These are phyloP conservation scores for Ptyas mucosa DNA, from an alignment of 2,113 vertebrate genomes.

Conservation along the genomic window DNA sequence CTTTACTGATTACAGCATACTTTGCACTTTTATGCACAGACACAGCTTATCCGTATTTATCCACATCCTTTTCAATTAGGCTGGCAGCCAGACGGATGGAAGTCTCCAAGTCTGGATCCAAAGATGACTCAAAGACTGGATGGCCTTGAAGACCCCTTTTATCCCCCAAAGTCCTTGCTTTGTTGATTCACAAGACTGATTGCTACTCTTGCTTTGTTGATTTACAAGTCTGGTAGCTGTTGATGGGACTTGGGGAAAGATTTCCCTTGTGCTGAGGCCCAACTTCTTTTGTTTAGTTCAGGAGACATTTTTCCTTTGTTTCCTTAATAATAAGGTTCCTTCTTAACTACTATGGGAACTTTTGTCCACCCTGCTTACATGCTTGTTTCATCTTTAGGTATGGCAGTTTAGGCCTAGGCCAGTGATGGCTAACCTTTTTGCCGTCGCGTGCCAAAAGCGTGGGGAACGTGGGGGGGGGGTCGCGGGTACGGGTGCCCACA, in stretches of 20 bases:
- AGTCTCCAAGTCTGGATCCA: neutral
- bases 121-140: neutral
- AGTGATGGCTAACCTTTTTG: too few relatives aligned
- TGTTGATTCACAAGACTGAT: neutral
- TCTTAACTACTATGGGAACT: neutral
- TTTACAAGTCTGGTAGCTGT: neutral
- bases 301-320: neutral
- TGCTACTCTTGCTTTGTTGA: neutral
- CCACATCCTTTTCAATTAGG: neutral
- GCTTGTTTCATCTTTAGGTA: neutral
- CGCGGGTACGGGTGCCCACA: too few relatives aligned
- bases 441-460: too few relatives aligned
- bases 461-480: too few relatives aligned
- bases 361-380: neutral
- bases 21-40: neutral
- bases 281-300: neutral
- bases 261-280: too few relatives aligned
- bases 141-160: neutral
- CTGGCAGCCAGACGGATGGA: neutral
- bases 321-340: neutral
- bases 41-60: neutral
- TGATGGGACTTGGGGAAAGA: neutral
- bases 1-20: too few relatives aligned
- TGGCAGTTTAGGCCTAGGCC: neutral
- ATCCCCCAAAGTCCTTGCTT: neutral